phyloP scores from a whole-genome alignment of 2,888 invertebrate species.

The Gerris lacustris region DNA sequence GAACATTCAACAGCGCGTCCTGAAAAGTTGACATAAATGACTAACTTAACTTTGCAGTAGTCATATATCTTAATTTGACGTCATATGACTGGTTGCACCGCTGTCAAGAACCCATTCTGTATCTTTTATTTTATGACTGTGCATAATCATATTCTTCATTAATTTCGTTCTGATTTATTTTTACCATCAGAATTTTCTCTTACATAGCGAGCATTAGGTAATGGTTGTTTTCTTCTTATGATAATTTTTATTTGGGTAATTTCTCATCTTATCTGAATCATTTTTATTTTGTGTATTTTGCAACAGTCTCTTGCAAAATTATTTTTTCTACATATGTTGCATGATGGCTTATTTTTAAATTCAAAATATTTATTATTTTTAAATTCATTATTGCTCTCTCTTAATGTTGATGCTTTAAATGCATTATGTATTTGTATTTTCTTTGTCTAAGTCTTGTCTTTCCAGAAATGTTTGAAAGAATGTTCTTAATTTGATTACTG shows the following conservation, averaged over 20 bases:
- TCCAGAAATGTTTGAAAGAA: neutral
- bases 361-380: neutral
- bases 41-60: no score
- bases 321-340: no score
- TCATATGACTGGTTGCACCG: no score
- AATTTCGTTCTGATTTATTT: neutral
- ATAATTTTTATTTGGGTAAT: neutral
- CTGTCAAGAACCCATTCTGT: conserved; percentile 1
- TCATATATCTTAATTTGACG: no score
- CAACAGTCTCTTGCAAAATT: no score
- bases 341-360: neutral
- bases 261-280: neutral
- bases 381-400: neutral
- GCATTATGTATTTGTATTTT: neutral
- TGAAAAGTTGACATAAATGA: no score
- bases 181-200: neutral
- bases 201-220: neutral
- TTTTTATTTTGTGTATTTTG: neutral
- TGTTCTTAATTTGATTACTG: neutral
- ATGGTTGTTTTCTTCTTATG: neutral
- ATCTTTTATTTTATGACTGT: neutral
- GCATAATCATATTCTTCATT: neutral
- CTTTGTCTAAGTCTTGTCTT: neutral
- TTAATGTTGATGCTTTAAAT: neutral
- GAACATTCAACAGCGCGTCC: no score